Conservation (phyloP, 2,888 invertebrate species). For the Mantis religiosa region DNA sequence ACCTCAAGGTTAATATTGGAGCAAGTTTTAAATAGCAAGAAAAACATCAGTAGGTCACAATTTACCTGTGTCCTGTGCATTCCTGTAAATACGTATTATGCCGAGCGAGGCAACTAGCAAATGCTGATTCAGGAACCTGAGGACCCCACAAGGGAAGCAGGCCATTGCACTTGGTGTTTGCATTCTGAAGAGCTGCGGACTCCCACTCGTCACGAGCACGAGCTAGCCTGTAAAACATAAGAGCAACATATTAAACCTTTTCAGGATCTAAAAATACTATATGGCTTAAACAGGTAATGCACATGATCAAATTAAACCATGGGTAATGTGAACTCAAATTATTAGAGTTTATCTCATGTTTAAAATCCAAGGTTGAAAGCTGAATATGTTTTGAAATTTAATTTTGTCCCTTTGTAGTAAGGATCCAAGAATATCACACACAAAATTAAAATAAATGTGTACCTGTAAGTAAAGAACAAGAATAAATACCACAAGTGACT, state of each 20-base stretch:
- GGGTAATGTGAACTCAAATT: too few species aligned
- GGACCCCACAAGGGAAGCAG: conserved; percentile 95
- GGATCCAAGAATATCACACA: too few species aligned
- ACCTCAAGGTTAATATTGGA: too few species aligned
- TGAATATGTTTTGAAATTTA: too few species aligned
- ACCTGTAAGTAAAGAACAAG: too few species aligned
- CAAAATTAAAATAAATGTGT: too few species aligned
- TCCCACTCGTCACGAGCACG: conserved; percentile 93
- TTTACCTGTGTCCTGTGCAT: conserved; percentile 41
- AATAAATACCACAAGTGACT: too few species aligned
- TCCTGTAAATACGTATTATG: conserved; percentile 76
- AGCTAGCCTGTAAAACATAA: conserved; percentile 47
- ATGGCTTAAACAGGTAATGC: neutral
- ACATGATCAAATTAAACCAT: too few species aligned
- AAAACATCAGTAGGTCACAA: neutral
- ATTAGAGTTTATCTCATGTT: too few species aligned
- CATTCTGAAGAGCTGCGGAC: conserved; percentile 94
- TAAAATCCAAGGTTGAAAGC: too few species aligned
- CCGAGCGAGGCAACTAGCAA: conserved; percentile 88
- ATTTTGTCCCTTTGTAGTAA: too few species aligned
- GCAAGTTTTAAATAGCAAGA: too few species aligned
- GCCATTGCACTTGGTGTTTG: conserved; percentile 96
- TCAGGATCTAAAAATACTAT: neutral
- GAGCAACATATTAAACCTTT: neutral
- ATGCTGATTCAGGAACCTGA: conserved; percentile 85